Conservation (phyloP, 2,113 vertebrate genomes). For the Glaucidium brasilianum region DNA sequence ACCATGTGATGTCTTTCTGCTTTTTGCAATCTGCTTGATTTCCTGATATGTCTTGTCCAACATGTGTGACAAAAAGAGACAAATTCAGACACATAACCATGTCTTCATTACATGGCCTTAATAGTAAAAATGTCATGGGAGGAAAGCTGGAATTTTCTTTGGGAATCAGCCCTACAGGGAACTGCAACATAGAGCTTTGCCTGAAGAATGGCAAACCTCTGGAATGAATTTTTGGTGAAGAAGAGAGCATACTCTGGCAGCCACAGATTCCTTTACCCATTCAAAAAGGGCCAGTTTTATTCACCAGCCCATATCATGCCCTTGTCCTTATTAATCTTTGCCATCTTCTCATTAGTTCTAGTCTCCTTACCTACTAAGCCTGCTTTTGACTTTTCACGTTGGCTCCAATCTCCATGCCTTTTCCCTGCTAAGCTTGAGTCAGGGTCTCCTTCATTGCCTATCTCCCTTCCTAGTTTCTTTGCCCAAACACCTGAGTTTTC, state of each 20-base stretch:
- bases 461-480: neutral
- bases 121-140: neutral
- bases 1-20: neutral
- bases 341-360: neutral
- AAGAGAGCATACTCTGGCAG: neutral
- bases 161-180: neutral
- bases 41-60: neutral
- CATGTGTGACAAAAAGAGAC: rapidly evolving
- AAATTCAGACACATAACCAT: neutral
- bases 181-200: neutral
- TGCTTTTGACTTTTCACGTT: neutral
- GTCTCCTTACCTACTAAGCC: neutral
- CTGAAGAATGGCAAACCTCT: neutral
- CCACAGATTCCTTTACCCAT: neutral
- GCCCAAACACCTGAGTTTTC: neutral
- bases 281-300: neutral
- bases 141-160: neutral
- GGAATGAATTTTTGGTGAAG: neutral
- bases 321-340: neutral
- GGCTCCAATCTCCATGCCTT: neutral
- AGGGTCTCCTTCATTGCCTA: neutral
- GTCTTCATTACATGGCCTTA: neutral
- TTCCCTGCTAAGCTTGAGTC: neutral
- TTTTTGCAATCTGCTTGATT: neutral
- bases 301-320: neutral